Evolutionary conservation across 1,140 invertebrate genomes (phyloP), one percentile per base, ranked within the genome.

Genomic region (Hetaerina americana): DNA sequence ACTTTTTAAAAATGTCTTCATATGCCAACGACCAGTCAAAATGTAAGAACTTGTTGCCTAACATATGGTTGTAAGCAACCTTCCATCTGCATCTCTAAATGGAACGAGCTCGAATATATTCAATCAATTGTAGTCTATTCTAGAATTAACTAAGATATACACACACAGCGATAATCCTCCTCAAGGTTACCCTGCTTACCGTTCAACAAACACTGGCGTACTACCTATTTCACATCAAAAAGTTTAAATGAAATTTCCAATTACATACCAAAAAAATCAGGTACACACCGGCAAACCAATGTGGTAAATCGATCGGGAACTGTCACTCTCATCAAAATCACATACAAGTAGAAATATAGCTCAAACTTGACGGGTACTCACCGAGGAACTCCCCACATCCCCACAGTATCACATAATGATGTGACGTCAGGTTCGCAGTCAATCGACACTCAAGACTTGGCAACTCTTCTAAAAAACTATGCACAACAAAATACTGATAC

Each of bases 1-100:
- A 57, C 40, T 57, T 57, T n/a, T 57, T 57, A 57, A 57, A 57
- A 57, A 57, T 57, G 40, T 57, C 40, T 57, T 57, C 40, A 57
- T 57, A 57, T 57, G 40, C 40, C 22, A 57, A 57, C 40, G 40
- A 5, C 40, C 40, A 57, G 15, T 57, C 22, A n/a, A 57, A 57
- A 57, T n/a, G 40, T 57, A 57, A 57, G 40, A 57, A 57, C 40
- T 57, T 57, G 40, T 57, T 57, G 40, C 40, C 40, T 57, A 57
- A 57, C 40, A 57, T 57, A 57, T 57, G 40, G 40, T 57, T 57
- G 2, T 12, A 57, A 57, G n/a, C 22, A 57, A 57, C 40, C 22
- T 57, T 18, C 15, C 15, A 57, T 57, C 15, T 57, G 1, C 40
- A 57, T n/a, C 22, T 3, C 2, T 57, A n/a, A 18, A 57, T 1